Percentiles rank a stretch among this genome's conserved stretches.
phyloP scores from a whole-genome alignment of 2,888 invertebrate genomes.

The Empis livida region DNA sequence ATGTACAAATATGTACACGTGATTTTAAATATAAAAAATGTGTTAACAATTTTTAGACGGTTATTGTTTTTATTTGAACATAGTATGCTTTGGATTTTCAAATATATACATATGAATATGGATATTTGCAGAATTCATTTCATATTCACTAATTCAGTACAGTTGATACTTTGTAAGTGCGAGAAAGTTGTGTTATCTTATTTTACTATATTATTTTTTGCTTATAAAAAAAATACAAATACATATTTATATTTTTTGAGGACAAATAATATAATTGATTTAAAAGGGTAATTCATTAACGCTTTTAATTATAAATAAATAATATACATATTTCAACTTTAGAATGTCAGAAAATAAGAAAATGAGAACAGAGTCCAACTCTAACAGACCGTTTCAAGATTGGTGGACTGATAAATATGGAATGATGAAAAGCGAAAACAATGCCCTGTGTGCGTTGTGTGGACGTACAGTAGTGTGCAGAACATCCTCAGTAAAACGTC shows the following conservation, averaged over 20 bases:
- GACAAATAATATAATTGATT: background rate
- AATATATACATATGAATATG: background rate
- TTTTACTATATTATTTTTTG: background rate
- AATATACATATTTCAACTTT: background rate
- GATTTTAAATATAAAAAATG: background rate
- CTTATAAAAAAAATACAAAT: background rate
- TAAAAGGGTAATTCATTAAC: background rate
- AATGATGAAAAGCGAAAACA: slow-evolving; percentile 1
- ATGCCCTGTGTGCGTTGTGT: slow-evolving; percentile 1
- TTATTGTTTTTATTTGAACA: background rate
- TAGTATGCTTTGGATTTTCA: slow-evolving; percentile 1
- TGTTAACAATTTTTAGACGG: background rate
- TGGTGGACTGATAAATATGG: background rate
- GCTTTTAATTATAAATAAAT: background rate
- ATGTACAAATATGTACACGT: background rate
- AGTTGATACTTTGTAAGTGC: slow-evolving; percentile 1
- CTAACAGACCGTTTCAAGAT: background rate
- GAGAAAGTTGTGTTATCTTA: background rate
- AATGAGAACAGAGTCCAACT: background rate
- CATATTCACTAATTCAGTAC: background rate
- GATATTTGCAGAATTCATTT: background rate
- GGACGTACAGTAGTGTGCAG: background rate
- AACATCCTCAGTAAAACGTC: slow-evolving; percentile 1
- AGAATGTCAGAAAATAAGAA: background rate
- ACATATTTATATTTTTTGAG: background rate